Percentiles rank a stretch among this genome's conserved stretches.
Conservation (phyloP, 2,113 vertebrate genomes). For the Cranoglanis bouderius region DNA sequence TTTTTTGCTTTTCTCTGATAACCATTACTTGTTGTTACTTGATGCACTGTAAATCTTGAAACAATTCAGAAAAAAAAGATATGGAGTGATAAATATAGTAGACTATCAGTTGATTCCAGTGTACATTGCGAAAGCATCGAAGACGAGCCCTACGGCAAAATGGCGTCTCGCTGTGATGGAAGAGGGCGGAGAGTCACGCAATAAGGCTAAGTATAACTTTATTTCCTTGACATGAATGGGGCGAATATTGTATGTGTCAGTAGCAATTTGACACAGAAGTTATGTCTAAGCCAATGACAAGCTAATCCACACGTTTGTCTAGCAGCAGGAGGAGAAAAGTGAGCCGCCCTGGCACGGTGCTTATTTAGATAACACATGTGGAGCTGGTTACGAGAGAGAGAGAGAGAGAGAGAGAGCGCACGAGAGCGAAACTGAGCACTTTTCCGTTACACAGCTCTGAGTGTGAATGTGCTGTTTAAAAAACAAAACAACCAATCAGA, state of each 20-base stretch:
- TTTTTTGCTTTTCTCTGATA: neutral
- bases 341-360: conserved; percentile 40
- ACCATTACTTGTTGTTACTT: neutral
- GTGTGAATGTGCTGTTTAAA: conserved; percentile 6
- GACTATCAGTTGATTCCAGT: neutral
- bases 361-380: conserved; percentile 60
- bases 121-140: neutral
- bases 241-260: conserved; percentile 42
- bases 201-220: conserved; percentile 26
- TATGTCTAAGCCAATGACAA: conserved; percentile 50
- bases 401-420: conserved; percentile 3
- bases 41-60: no score
- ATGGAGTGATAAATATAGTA: neutral
- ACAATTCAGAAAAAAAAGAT: no score
- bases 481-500: conserved; percentile 32
- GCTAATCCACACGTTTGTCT: conserved; percentile 54
- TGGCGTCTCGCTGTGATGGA: neutral
- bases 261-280: conserved; percentile 45
- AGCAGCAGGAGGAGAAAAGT: conserved; percentile 46
- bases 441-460: conserved; percentile 28
- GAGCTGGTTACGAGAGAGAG: conserved; percentile 45
- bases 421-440: conserved; percentile 19
- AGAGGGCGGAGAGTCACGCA: conserved; percentile 27
- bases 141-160: neutral
- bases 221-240: conserved; percentile 39